Base-by-base conservation (phyloP, 2,888 invertebrate genomes). In the Xylota segnis region DNA sequence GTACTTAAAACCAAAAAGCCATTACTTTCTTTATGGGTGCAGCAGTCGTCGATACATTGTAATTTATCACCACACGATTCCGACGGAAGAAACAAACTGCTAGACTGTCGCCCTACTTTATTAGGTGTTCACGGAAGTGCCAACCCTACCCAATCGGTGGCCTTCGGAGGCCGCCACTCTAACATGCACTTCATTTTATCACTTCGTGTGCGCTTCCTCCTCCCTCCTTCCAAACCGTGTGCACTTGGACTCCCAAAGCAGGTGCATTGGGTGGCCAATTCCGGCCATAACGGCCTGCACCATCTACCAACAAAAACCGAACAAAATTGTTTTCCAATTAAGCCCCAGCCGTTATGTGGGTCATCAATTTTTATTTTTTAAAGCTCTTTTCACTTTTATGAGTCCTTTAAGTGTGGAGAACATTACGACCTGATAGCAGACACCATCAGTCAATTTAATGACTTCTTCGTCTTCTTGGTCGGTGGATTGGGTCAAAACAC, bases 131-230 rank as follows among this genome's bases (percentile, higher is more conserved):
- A 32, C 77, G 83, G 83, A 83, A 83, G 77, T 77, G 72, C 54
- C 59, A 59, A 65, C 66, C 66, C 66, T 14, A 50, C 59, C 66
- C 66, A 47, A 71, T 66, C 54, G 54, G 54, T 83, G 83, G 77
- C 63, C 83, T 77, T 83, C 58, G 43, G 52, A 34, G 66, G 58
- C 79, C 14, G 32, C 23, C 16, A 65, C 82, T n/a, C n/a, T 52
- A 70, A 56, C 66, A 83, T 77, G 77, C 72, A 83, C 72, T 83
- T 83, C 66, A 66, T 54, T 83, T 72, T 68, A 77, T 77, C 83
- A 83, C 77, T 59, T 23, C n/a, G 40, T 63, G 40, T 63, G 66
- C 16, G 50, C 79, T 72, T 79, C 72, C 72, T 65, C 56, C 1
- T n/a, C 37, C 5, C 12, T 2, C 10, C n/a, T n/a, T n/a, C n/a